Conservation (phyloP, 30 jellyfish, hydroid and myxozoan genomes). For the Aurelia sp. region DNA sequence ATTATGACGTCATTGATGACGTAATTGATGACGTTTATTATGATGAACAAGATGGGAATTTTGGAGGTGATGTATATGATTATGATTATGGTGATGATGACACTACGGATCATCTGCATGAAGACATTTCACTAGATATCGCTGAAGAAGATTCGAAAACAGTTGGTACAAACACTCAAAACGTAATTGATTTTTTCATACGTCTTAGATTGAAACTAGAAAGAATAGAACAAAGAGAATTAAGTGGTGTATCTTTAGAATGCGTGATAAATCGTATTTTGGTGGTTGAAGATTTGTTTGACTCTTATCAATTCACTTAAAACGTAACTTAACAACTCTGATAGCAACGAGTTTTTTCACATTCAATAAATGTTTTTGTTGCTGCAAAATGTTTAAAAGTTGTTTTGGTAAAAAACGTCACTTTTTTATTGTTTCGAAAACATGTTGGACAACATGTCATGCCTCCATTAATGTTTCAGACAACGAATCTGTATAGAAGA, state of each 20-base stretch:
- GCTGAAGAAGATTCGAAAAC: background rate
- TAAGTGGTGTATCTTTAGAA: conserved; percentile 4
- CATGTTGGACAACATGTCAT: too few relatives aligned
- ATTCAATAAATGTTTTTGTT: too few relatives aligned
- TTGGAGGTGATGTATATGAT: background rate
- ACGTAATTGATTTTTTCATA: conserved; percentile 29
- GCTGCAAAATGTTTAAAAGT: too few relatives aligned
- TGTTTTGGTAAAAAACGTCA: too few relatives aligned
- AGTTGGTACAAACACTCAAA: background rate
- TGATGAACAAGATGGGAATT: background rate
- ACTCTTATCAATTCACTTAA: background rate
- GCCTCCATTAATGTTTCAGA: too few relatives aligned
- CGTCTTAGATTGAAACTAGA: conserved; percentile 56
- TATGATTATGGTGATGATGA: too few relatives aligned
- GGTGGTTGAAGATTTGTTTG: conserved; percentile 23
- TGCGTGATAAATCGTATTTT: background rate
- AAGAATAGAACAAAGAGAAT: conserved; percentile 1
- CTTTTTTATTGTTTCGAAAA: too few relatives aligned
- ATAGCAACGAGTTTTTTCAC: too few relatives aligned
- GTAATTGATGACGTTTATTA: background rate
- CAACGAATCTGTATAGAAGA: too few relatives aligned
- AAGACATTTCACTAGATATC: too few relatives aligned
- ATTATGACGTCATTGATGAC: background rate
- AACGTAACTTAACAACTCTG: too few relatives aligned
- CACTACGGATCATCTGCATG: too few relatives aligned